phyloP scores from a whole-genome alignment of 1,140 invertebrate species.

The Lasioglossum albipes region DNA sequence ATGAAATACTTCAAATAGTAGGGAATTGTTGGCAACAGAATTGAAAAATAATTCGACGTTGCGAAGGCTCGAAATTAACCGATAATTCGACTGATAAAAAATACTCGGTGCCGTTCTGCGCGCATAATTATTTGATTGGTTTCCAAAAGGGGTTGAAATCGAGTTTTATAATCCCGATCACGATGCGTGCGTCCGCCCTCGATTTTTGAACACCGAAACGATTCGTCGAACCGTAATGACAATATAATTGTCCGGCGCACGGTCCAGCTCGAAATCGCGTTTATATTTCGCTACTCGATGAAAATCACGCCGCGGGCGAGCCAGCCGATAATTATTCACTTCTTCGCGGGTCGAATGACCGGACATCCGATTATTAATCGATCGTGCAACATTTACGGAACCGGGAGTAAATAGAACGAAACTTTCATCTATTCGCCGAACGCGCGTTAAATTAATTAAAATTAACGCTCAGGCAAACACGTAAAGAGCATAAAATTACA shows the following conservation, averaged over 20 bases:
- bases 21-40: no score
- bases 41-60: no score
- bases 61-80: background rate
- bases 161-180: no score
- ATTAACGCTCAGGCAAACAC: no score
- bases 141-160: no score
- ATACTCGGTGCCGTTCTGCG: background rate
- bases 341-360: constrained; percentile 32
- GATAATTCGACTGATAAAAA: background rate
- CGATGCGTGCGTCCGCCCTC: background rate
- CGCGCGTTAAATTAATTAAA: no score
- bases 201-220: background rate
- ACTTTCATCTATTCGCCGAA: background rate
- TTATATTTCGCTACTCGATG: constrained; percentile 19
- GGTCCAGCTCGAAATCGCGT: constrained; percentile 3
- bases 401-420: background rate
- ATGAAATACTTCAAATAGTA: no score
- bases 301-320: background rate
- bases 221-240: constrained; percentile 28
- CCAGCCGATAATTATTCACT: constrained; percentile 39
- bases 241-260: constrained; percentile 22
- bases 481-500: no score
- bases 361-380: constrained; percentile 17
- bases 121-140: background rate
- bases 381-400: background rate